A percentile compares a stretch with the other conserved stretches of the same genome.
Conservation (phyloP, 2,797 vertebrate species). For the Sitta carolinensis region DNA sequence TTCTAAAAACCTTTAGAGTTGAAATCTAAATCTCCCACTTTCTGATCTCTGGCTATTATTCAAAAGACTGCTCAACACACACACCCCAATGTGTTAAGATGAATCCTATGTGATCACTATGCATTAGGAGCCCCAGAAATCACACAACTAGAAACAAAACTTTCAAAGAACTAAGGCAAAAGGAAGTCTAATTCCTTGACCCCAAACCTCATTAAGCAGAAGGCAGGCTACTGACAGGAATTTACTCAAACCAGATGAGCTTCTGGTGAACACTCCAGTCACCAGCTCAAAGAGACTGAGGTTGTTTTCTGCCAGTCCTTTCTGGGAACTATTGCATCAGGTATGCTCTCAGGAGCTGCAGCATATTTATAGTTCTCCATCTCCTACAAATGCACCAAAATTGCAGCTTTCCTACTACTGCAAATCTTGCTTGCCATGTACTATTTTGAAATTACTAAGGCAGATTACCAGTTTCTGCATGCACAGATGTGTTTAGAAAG, state of each 20-base stretch:
- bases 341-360: background rate
- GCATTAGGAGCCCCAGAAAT: background rate
- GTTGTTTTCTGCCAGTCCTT: background rate
- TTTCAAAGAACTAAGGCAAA: background rate
- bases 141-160: background rate
- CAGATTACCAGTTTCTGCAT: background rate
- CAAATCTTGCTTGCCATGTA: fast-evolving
- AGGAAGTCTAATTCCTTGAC: background rate
- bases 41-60: background rate
- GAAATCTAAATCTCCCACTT: background rate
- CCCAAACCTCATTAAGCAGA: background rate
- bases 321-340: background rate
- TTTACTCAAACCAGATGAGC: background rate
- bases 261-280: background rate
- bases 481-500: background rate
- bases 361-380: background rate
- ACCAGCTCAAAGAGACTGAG: background rate
- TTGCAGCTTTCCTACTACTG: background rate
- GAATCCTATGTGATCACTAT: background rate
- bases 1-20: background rate
- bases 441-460: background rate
- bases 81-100: background rate
- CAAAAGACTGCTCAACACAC: background rate
- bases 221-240: background rate
- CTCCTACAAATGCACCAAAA: background rate